Conservation (phyloP, 2,113 vertebrate species). For the Podarcis cretensis region DNA sequence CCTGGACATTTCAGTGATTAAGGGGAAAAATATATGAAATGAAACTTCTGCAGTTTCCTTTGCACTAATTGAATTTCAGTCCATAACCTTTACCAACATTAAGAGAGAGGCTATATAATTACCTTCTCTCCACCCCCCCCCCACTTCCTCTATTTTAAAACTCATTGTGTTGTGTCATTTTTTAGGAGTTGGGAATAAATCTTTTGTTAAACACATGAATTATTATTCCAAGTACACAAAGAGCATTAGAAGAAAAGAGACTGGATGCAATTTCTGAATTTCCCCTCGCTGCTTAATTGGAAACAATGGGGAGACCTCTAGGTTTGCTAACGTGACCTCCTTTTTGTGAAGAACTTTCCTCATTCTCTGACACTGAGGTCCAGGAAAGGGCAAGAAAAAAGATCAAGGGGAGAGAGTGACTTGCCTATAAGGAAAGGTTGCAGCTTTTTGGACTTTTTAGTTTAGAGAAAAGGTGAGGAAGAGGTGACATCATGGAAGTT, state of each 20-base stretch:
- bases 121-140: constrained; percentile 57
- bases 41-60: constrained; percentile 55
- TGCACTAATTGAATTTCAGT: constrained; percentile 68
- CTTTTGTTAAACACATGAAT: constrained; percentile 70
- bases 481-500: too few relatives aligned
- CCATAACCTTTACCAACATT: constrained; percentile 63
- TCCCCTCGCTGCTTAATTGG: constrained; percentile 38
- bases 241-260: constrained; percentile 53
- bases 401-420: too few relatives aligned
- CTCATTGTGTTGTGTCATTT: constrained; percentile 71
- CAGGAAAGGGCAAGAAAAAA: too few relatives aligned
- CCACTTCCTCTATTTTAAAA: constrained; percentile 57
- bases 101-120: constrained; percentile 63
- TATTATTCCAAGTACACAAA: constrained; percentile 73
- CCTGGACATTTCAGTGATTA: constrained; percentile 57
- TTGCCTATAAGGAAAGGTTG: too few relatives aligned
- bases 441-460: too few relatives aligned
- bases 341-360: constrained; percentile 58
- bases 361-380: constrained; percentile 19
- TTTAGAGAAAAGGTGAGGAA: too few relatives aligned
- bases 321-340: constrained; percentile 59
- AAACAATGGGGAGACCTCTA: constrained; percentile 26
- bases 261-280: not conserved
- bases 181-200: constrained; percentile 69
- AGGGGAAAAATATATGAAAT: constrained; percentile 26